Base-by-base conservation (phyloP, 1,140 invertebrate genomes). In the Tetramorium parvispinum region DNA sequence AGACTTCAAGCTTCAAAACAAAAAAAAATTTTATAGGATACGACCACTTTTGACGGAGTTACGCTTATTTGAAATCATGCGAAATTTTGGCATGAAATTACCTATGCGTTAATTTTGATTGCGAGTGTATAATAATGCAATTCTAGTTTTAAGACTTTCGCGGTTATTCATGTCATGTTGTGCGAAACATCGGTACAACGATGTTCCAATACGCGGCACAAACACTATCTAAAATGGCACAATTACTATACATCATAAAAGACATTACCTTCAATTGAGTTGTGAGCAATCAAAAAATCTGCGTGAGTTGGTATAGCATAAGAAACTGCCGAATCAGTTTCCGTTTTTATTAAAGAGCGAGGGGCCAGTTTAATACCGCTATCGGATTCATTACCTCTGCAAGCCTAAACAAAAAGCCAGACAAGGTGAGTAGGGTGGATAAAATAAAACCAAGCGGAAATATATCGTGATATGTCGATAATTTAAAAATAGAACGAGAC, bases 231-330 rank as follows among this genome's bases (percentile, higher is more conserved):
- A 63, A 32, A 63, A 32, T 32, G 59, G 16, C 0, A 27, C 4
- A 70, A 5, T 70, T 70, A 51, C 6, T 49, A 2, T 24, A 49
- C 8, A 51, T 8, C 1, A 21, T n/a, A 49, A 3, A n/a, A 46
- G 43, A 7, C 27, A 46, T 91, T 94, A 97, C 97, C 97, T 93
- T 97, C 95, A 43, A 97, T 95, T 6, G 97, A 97, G 53, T 96
- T 97, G 90, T 97, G 97, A 61, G 96, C 96, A 61, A 97, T 96
- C 0, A 98, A 93, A 91, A 97, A 97, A 93, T 98, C 97, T 16
- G 97, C 97, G 89, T 97, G 96, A 18, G 95, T 96, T 2, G 97
- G 97, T 85, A 98, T 97, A 92, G 96, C 96, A 85, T 97, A 97
- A 21, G 91, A 90, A 8, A 92, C 85, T 0, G 81, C 85, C 1